Conservation (phyloP, 2,888 invertebrate species). For the Hypsopygia costalis region DNA sequence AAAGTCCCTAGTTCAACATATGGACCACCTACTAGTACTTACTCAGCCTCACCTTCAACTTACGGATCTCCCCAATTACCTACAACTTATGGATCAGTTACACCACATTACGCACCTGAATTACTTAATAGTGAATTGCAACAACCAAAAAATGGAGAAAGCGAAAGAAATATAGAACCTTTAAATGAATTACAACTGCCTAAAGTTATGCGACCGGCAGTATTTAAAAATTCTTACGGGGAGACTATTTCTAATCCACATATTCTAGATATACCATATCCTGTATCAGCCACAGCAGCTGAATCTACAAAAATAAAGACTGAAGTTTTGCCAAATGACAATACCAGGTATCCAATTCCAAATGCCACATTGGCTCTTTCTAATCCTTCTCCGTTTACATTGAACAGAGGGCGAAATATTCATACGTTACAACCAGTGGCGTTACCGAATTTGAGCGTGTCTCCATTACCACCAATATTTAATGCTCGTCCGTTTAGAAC, state of each 20-base stretch:
- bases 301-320: conserved; percentile 66
- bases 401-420: conserved; percentile 68
- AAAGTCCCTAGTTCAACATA: conserved; percentile 34
- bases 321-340: conserved; percentile 49
- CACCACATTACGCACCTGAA: conserved; percentile 39
- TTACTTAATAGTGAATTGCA: conserved; percentile 45
- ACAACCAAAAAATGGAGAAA: conserved; percentile 40
- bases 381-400: conserved; percentile 67
- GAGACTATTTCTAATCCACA: conserved; percentile 58
- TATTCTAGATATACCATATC: conserved; percentile 50
- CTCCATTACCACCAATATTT: conserved; percentile 82
- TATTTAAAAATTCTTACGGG: conserved; percentile 70
- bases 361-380: conserved; percentile 58
- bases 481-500: conserved; percentile 80
- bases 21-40: conserved; percentile 32
- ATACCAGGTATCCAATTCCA: conserved; percentile 29
- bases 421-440: conserved; percentile 80
- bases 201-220: conserved; percentile 51
- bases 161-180: conserved; percentile 38
- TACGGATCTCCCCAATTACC: conserved; percentile 38
- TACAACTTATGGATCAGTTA: conserved; percentile 35
- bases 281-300: conserved; percentile 60
- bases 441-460: conserved; percentile 83
- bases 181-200: conserved; percentile 51
- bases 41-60: conserved; percentile 32